phyloP scores from a whole-genome alignment of 2,888 invertebrate genomes.

The Pemphredon lugubris region DNA sequence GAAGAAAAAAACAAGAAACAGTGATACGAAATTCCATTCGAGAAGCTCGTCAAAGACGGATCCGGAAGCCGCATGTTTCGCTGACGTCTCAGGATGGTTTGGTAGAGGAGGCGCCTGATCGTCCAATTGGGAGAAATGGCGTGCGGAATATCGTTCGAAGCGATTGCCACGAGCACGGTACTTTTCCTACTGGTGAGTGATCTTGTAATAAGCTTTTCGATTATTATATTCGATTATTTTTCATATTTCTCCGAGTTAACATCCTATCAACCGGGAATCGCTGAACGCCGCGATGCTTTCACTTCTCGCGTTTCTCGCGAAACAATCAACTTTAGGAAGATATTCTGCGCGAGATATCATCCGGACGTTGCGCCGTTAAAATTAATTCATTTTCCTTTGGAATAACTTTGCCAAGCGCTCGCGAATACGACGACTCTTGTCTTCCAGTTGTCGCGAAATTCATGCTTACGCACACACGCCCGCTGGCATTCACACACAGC shows the following conservation, averaged over 20 bases:
- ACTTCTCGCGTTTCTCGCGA: slow-evolving; percentile 49
- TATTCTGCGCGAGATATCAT: background rate
- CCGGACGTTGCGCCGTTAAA: too few species aligned
- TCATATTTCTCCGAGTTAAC: too few species aligned
- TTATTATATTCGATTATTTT: background rate
- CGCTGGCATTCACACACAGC: slow-evolving; percentile 57
- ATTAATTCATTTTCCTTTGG: slow-evolving; percentile 9
- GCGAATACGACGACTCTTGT: slow-evolving; percentile 1
- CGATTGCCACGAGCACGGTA: slow-evolving; percentile 76
- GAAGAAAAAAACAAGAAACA: slow-evolving; percentile 16
- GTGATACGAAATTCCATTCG: slow-evolving; percentile 30
- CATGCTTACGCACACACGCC: slow-evolving; percentile 34
- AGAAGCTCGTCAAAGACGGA: slow-evolving; percentile 20
- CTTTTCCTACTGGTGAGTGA: slow-evolving; percentile 77
- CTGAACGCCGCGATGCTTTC: slow-evolving; percentile 40
- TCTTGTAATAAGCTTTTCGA: background rate
- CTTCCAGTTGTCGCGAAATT: slow-evolving; percentile 48
- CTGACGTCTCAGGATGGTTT: slow-evolving; percentile 71
- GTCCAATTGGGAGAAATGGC: slow-evolving; percentile 75
- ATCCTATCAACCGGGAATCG: too few species aligned
- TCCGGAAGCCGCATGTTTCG: slow-evolving; percentile 52
- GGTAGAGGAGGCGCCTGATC: slow-evolving; percentile 66
- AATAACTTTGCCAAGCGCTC: background rate
- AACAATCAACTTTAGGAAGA: background rate
- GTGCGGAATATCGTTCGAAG: slow-evolving; percentile 74